phyloP scores from a whole-genome alignment of 1,140 invertebrate species.

The Pachyrhynchus sulphureomaculatus region DNA sequence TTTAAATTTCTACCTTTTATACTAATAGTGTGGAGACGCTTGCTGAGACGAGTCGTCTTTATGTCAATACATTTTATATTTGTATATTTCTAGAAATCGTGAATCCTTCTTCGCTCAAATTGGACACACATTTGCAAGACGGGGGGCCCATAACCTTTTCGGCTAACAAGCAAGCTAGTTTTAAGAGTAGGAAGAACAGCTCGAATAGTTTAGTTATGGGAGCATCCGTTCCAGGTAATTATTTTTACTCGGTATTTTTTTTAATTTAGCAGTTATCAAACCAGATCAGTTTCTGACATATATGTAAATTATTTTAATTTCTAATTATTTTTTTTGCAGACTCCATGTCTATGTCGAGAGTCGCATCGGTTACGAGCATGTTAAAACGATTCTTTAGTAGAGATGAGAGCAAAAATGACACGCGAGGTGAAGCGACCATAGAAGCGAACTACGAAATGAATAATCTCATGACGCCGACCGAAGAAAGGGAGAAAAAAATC shows the following conservation, averaged over 20 bases:
- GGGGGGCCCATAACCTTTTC: constrained; percentile 57
- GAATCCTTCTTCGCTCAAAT: constrained; percentile 71
- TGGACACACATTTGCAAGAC: constrained; percentile 55
- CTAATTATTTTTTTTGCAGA: too few relatives aligned
- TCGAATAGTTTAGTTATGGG: constrained; percentile 44
- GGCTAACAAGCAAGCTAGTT: constrained; percentile 47
- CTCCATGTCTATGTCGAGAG: constrained; percentile 69
- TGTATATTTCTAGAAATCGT: constrained; percentile 50
- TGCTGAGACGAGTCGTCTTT: too few relatives aligned
- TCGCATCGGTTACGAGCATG: constrained; percentile 72
- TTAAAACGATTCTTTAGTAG: constrained; percentile 73
- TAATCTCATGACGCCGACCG: constrained; percentile 25
- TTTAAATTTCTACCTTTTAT: too few relatives aligned
- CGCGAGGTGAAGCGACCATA: constrained; percentile 46
- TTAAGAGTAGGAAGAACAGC: constrained; percentile 24
- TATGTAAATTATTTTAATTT: too few relatives aligned
- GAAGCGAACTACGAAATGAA: constrained; percentile 33
- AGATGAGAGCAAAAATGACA: constrained; percentile 59
- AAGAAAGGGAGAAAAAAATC: constrained; percentile 15
- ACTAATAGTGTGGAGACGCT: too few relatives aligned
- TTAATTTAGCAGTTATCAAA: too few relatives aligned
- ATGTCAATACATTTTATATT: too few relatives aligned
- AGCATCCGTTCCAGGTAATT: constrained; percentile 51
- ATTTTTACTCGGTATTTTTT: too few relatives aligned
- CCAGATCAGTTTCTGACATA: too few relatives aligned